phyloP scores from a whole-genome alignment of 2,888 invertebrate species.

The Habrosyne pyritoides region DNA sequence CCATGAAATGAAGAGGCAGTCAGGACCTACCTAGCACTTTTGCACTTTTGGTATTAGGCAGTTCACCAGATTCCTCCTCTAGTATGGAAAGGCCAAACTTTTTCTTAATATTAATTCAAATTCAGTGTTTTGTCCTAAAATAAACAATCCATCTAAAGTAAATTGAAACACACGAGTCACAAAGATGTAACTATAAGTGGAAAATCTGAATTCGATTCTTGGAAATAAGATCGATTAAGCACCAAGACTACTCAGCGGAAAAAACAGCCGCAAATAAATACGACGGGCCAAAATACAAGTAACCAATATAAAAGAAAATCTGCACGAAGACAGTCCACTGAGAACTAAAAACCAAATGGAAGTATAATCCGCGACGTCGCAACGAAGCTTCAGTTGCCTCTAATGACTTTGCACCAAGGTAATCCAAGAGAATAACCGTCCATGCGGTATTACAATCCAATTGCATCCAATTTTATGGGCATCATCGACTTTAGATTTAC shows the following conservation, averaged over 20 bases:
- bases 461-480: conserved; percentile 27
- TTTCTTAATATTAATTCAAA: too few relatives aligned
- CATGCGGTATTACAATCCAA: conserved; percentile 32
- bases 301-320: conserved; percentile 27
- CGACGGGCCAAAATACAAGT: conserved; percentile 9
- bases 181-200: too few relatives aligned
- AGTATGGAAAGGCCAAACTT: too few relatives aligned
- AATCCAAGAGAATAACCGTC: conserved; percentile 52
- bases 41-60: too few relatives aligned
- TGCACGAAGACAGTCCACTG: conserved; percentile 11
- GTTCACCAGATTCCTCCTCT: too few relatives aligned
- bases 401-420: conserved; percentile 59
- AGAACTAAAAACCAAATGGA: conserved; percentile 43
- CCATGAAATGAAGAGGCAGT: too few relatives aligned
- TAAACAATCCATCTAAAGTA: too few relatives aligned
- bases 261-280: not conserved
- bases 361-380: conserved; percentile 45
- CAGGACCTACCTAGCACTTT: too few relatives aligned
- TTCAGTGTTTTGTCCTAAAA: too few relatives aligned
- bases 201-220: too few relatives aligned
- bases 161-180: too few relatives aligned
- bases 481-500: not conserved
- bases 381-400: conserved; percentile 41
- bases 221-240: not conserved
- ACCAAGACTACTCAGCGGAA: not conserved